Evolutionary conservation across 2,888 invertebrate genomes (phyloP).

Genomic region (Aelia acuminata): DNA sequence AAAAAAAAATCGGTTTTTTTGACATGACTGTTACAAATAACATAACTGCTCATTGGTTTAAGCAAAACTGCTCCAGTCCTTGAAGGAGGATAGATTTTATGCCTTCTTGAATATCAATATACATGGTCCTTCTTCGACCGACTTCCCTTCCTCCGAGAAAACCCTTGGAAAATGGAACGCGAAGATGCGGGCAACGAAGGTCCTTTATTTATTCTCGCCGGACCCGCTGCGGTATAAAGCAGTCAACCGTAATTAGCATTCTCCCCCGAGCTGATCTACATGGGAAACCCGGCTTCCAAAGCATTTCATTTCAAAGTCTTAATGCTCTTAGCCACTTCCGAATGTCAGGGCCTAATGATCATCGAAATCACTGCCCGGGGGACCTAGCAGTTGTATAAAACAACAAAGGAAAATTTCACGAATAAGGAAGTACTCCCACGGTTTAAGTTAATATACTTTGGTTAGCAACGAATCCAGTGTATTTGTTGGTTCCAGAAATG

Average conservation of each 20-base stretch:
- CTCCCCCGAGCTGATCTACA: conserved; percentile 13
- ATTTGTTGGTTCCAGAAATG: too few species aligned
- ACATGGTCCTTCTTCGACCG: too few species aligned
- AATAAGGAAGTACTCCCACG: too few species aligned
- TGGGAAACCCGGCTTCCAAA: conserved; percentile 16
- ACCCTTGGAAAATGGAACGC: neutral
- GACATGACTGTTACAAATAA: too few species aligned
- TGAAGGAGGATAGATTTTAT: too few species aligned
- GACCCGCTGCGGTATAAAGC: conserved; percentile 22
- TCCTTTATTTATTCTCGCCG: neutral
- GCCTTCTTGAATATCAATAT: too few species aligned
- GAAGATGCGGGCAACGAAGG: neutral
- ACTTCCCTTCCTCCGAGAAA: neutral
- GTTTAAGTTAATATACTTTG: too few species aligned
- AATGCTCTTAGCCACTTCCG: conserved; percentile 25
- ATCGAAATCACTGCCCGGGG: neutral
- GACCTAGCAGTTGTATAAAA: neutral
- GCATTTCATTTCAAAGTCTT: neutral
- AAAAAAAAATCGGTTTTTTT: too few species aligned
- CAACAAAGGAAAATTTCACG: too few species aligned
- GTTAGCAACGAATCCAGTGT: too few species aligned
- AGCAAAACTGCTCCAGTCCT: too few species aligned
- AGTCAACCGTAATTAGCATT: conserved; percentile 16
- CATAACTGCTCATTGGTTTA: too few species aligned
- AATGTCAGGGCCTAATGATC: conserved; percentile 2